A percentile compares a stretch with the other conserved stretches of the same genome.
Evolutionary conservation across 2,797 vertebrate species (phyloP).

Genomic region (Synaphobranchus kaupii): DNA sequence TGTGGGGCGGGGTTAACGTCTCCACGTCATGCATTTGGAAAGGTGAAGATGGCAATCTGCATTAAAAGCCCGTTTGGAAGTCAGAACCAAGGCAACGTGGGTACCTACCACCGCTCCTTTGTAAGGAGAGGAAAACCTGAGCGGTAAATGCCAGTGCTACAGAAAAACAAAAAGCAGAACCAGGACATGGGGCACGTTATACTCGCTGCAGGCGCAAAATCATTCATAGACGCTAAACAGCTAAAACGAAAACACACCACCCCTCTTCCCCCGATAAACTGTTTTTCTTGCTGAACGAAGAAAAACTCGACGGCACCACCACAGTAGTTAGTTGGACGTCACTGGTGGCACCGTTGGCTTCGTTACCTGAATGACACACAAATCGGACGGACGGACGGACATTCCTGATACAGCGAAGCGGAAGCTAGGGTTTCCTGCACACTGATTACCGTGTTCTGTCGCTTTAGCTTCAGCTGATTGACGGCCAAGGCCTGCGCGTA

Average conservation of each 20-base stretch:
- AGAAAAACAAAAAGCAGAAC: constrained; percentile 63
- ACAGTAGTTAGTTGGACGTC: neutral
- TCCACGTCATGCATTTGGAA: constrained; percentile 66
- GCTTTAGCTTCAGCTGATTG: constrained; percentile 87
- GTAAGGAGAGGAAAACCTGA: constrained; percentile 93
- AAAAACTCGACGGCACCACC: neutral
- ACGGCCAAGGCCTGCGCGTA: constrained; percentile 86
- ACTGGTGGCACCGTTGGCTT: neutral
- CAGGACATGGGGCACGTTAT: constrained; percentile 63
- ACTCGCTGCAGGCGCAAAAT: constrained; percentile 30
- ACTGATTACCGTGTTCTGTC: constrained; percentile 80
- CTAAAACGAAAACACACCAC: neutral
- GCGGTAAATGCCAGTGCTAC: constrained; percentile 92
- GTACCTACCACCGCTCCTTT: constrained; percentile 97
- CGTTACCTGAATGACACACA: neutral
- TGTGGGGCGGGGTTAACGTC: constrained; percentile 47
- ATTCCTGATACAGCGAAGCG: neutral
- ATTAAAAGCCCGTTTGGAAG: constrained; percentile 48
- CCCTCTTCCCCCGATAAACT: neutral
- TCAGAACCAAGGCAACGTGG: constrained; percentile 36
- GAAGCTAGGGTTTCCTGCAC: neutral
- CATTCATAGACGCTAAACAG: neutral
- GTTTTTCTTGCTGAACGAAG: neutral
- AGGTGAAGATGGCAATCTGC: constrained; percentile 46
- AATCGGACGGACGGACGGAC: neutral